Conservation (phyloP, 2,888 invertebrate species). For the Meliscaeva auricollis region DNA sequence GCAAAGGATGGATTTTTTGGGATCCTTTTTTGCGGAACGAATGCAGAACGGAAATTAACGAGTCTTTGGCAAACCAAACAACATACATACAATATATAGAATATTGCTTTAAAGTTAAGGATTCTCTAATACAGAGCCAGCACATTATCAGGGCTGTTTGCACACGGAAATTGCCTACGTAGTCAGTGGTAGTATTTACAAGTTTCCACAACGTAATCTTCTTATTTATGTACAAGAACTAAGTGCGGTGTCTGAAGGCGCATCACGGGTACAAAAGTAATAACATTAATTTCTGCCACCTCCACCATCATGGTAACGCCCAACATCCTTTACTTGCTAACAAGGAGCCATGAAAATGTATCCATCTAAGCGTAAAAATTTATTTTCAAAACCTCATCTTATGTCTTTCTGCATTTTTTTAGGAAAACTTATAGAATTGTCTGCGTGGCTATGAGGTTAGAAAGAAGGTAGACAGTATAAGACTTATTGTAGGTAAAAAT, state of each 20-base stretch:
- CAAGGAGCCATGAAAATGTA: slow-evolving; percentile 71
- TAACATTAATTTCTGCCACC: slow-evolving; percentile 77
- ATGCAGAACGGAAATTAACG: slow-evolving; percentile 72
- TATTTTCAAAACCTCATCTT: slow-evolving; percentile 62
- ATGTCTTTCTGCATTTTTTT: slow-evolving; percentile 53
- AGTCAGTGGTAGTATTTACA: slow-evolving; percentile 75
- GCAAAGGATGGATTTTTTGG: slow-evolving; percentile 67
- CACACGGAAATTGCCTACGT: slow-evolving; percentile 73
- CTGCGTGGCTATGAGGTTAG: slow-evolving; percentile 39
- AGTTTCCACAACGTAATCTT: slow-evolving; percentile 78
- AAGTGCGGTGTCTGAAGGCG: slow-evolving; percentile 75
- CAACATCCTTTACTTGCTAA: slow-evolving; percentile 21
- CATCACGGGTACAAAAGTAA: slow-evolving; percentile 76
- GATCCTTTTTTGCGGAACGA: slow-evolving; percentile 61
- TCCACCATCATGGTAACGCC: slow-evolving; percentile 62
- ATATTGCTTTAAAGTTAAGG: slow-evolving; percentile 42
- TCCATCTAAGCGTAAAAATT: slow-evolving; percentile 72
- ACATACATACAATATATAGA: slow-evolving; percentile 31
- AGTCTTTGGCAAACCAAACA: slow-evolving; percentile 70
- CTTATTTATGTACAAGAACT: slow-evolving; percentile 78
- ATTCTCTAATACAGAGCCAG: slow-evolving; percentile 42
- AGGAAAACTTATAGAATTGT: slow-evolving; percentile 30
- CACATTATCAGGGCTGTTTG: slow-evolving; percentile 62
- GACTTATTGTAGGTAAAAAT: slow-evolving; percentile 49
- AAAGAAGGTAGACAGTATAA: slow-evolving; percentile 40